Base-by-base conservation (phyloP, 2,113 vertebrate species). In the Thunnus maccoyii region DNA sequence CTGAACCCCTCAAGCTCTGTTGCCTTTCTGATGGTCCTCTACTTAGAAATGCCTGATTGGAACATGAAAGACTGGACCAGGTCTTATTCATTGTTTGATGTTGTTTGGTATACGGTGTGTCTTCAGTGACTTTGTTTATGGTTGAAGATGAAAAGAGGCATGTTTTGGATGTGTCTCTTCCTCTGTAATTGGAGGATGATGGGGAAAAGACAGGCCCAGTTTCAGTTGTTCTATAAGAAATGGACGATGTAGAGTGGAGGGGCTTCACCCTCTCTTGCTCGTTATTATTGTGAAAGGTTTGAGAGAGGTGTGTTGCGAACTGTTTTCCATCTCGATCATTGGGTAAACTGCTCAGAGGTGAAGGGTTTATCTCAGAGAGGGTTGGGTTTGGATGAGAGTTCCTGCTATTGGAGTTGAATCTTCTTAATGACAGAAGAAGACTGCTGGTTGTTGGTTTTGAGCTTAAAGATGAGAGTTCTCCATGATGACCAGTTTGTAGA, bases 381-480 rank as follows among this genome's bases (percentile, higher is more conserved):
- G 20, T 9, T 12, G 86, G 65, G 51, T 36, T 25, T 47, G 61
- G 4, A 55, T 69, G 75, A 2, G 67, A 36, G n/a, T 62, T 91
- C 50, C 70, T 89, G 58, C 74, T 75, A 48, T 72, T 83, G 1
- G 72, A 88, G 65, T 93, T 84, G 5, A 66, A 22, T 71, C 86
- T 88, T 56, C 95, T 92, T 62, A 93, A 77, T 25, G 94, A 95
- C n/a, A 95, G 83, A 86, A 95, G 94, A 2, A 94, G 18, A 36
- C 92, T 94, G 87, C 94, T 95, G 8, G 92, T 94, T 68, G 91
- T 92, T 72, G 94, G 94, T 69, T 92, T 93, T 11, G 94, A 94
- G 63, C 86, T 91, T 76, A 72, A 20, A 79, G 85, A 62, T 20
- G 90, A 89, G 15, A 76, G 58, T 61, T 56, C 62, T 13, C 52